Evolutionary conservation across 2,888 invertebrate genomes (phyloP).

Genomic region (Chaitophorus viminalis): DNA sequence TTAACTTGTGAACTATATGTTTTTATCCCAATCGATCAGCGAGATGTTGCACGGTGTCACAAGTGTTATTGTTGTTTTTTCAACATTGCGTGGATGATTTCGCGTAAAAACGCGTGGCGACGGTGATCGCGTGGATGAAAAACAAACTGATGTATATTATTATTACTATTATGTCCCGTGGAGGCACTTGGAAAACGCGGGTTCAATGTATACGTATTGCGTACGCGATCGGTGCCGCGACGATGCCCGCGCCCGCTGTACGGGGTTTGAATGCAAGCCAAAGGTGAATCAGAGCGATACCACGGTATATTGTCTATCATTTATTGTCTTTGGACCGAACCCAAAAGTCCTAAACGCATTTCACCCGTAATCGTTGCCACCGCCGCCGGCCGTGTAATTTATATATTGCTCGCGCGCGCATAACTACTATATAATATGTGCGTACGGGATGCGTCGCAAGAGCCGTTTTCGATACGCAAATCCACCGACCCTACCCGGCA

Average conservation of each 20-base stretch:
- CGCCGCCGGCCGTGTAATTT: slow-evolving; percentile 3
- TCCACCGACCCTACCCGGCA: background rate
- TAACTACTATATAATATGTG: too few species aligned
- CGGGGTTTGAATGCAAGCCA: slow-evolving; percentile 57
- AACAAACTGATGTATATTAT: background rate
- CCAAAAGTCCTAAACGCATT: slow-evolving; percentile 58
- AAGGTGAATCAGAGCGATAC: slow-evolving; percentile 56
- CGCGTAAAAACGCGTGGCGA: too few species aligned
- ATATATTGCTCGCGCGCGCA: background rate
- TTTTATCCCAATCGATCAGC: too few species aligned
- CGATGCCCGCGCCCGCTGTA: background rate
- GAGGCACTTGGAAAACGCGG: background rate
- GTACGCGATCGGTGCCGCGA: background rate
- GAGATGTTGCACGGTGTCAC: too few species aligned
- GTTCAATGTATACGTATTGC: background rate
- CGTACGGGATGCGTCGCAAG: background rate
- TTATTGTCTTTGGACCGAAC: slow-evolving; percentile 56
- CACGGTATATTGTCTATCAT: slow-evolving; percentile 58
- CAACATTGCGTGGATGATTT: too few species aligned
- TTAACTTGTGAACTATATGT: too few species aligned
- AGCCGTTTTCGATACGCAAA: background rate
- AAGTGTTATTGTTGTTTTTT: too few species aligned
- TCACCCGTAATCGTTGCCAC: slow-evolving; percentile 31
- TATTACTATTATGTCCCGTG: background rate
- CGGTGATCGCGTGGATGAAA: background rate